These are phyloP conservation scores for Gadopsis marmoratus DNA, from an alignment of 2,797 vertebrate genomes.

Conservation along the genomic window DNA sequence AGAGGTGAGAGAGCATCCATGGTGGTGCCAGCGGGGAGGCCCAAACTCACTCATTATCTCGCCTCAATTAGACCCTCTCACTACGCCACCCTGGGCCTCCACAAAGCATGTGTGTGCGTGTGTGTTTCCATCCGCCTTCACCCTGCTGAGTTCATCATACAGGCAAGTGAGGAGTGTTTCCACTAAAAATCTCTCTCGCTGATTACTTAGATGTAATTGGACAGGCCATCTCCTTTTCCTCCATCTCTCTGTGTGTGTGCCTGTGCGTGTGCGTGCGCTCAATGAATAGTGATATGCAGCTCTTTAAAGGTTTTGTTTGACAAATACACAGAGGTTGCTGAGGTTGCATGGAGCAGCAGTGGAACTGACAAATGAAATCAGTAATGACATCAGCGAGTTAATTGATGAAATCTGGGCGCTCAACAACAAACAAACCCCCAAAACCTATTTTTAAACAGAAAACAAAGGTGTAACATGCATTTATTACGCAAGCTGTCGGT, in stretches of 20 bases:
- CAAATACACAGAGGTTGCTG: conserved; percentile 18
- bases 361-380: conserved; percentile 66
- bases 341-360: conserved; percentile 67
- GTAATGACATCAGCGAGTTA: background rate
- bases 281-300: conserved; percentile 24
- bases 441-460: background rate
- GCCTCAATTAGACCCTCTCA: conserved; percentile 82
- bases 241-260: background rate
- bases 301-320: conserved; percentile 37
- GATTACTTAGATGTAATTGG: conserved; percentile 85
- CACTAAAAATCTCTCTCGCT: conserved; percentile 86
- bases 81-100: conserved; percentile 68
- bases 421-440: background rate
- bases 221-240: conserved; percentile 62
- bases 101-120: conserved; percentile 38
- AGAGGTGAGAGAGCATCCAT: conserved; percentile 72
- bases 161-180: conserved; percentile 74
- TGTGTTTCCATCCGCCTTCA: conserved; percentile 54
- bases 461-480: background rate
- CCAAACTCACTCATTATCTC: conserved; percentile 82
- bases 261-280: background rate
- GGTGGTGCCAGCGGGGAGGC: conserved; percentile 79
- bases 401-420: too few species aligned
- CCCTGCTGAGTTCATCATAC: conserved; percentile 76
- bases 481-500: background rate